Evolutionary conservation across 2,797 vertebrate species (phyloP).

Genomic region (Vespertilio murinus): DNA sequence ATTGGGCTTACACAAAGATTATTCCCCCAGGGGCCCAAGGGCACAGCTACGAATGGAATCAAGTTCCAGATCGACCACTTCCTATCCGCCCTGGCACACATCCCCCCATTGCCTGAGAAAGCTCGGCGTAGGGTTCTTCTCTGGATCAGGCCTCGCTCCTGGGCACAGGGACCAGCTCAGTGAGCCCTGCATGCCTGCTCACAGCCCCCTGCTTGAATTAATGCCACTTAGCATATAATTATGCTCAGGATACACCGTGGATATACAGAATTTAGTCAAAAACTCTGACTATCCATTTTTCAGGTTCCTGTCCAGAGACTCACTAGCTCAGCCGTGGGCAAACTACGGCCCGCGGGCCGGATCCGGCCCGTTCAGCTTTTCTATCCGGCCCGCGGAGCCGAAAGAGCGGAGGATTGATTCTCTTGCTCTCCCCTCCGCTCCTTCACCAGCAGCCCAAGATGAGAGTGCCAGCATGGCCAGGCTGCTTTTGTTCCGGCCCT

Average conservation of each 20-base stretch:
- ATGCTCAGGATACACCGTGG: background rate
- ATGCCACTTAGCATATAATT: background rate
- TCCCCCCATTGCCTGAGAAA: background rate
- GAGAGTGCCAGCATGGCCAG: too few relatives aligned
- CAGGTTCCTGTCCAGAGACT: background rate
- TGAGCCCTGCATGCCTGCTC: rapidly evolving
- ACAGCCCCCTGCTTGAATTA: background rate
- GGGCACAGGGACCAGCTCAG: background rate
- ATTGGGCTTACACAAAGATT: background rate
- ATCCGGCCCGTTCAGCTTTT: too few relatives aligned
- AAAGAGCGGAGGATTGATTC: too few relatives aligned
- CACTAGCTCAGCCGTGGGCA: too few relatives aligned
- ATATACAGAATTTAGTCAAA: too few relatives aligned
- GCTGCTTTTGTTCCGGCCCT: too few relatives aligned
- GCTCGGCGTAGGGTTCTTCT: background rate
- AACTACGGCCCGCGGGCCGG: too few relatives aligned
- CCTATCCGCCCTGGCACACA: background rate
- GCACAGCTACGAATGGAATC: background rate
- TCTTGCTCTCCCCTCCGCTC: too few relatives aligned
- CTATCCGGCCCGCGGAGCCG: too few relatives aligned
- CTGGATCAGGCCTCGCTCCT: background rate
- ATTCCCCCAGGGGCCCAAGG: background rate
- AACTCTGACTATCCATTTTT: background rate
- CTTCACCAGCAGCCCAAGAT: too few relatives aligned
- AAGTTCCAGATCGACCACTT: background rate